Percentiles rank a stretch among this genome's conserved stretches.
phyloP scores from a whole-genome alignment of 2,888 invertebrate genomes.

The Cylindroiulus punctatus region DNA sequence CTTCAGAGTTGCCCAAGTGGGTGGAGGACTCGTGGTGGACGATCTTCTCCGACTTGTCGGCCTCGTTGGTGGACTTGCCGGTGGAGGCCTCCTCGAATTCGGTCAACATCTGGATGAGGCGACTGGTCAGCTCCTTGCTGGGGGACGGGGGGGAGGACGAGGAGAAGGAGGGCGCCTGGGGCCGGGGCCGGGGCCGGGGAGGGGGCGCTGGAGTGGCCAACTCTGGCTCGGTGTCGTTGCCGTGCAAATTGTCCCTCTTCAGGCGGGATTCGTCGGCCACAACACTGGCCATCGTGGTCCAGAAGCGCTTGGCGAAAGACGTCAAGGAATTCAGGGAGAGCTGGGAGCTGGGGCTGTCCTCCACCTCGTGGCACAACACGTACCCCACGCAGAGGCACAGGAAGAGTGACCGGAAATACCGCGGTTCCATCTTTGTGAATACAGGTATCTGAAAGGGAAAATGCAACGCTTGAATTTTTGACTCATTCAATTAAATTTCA shows the following conservation, averaged over 20 bases:
- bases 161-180: neutral
- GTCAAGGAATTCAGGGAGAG: conserved; percentile 1
- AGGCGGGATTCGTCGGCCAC: neutral
- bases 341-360: neutral
- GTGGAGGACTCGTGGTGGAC: neutral
- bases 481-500: too few species aligned
- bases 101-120: neutral
- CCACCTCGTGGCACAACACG: neutral
- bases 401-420: neutral
- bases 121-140: neutral
- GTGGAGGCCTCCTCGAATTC: conserved; percentile 21
- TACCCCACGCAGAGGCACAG: neutral
- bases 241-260: conserved; percentile 36
- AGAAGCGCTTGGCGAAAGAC: conserved; percentile 48
- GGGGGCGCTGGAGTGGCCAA: neutral
- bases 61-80: neutral
- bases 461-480: too few species aligned
- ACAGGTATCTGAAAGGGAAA: too few species aligned
- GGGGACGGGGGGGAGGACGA: neutral
- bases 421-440: neutral
- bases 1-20: neutral
- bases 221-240: neutral
- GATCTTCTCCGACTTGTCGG: neutral
- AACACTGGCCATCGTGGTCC: conserved; percentile 52
- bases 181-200: neutral